These are phyloP conservation scores for Carettochelys insculpta DNA, from an alignment of 2,113 vertebrate species.

Conservation along the genomic window DNA sequence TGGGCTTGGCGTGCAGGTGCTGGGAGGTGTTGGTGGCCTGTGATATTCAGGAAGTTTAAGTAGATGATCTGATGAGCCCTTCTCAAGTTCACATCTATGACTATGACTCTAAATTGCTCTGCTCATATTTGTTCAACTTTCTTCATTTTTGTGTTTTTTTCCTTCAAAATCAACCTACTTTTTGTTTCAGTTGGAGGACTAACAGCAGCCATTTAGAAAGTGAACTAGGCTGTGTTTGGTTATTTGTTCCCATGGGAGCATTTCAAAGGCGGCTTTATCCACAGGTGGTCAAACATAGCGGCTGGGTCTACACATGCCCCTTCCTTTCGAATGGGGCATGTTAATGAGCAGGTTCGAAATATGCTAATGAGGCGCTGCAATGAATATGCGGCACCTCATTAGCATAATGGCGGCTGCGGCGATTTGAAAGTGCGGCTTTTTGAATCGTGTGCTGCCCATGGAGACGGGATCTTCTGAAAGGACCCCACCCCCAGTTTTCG, in stretches of 20 bases:
- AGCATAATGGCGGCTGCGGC: too few relatives aligned
- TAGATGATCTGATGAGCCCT: too few relatives aligned
- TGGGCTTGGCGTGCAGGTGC: too few relatives aligned
- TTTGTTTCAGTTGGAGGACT: conserved; percentile 35
- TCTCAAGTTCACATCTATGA: background rate
- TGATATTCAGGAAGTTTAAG: background rate
- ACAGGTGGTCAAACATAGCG: background rate
- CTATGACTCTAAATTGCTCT: background rate
- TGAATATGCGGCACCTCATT: too few relatives aligned
- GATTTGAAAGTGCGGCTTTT: too few relatives aligned
- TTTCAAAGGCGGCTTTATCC: background rate
- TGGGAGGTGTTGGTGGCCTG: background rate
- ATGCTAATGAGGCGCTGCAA: too few relatives aligned
- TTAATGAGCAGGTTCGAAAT: too few relatives aligned
- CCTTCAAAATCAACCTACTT: conserved; percentile 5
- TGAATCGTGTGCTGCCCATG: too few relatives aligned
- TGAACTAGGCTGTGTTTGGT: conserved; percentile 8
- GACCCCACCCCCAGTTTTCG: too few relatives aligned
- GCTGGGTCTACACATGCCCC: too few relatives aligned
- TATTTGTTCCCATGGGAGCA: background rate
- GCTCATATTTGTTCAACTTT: conserved; percentile 36
- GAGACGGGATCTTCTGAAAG: too few relatives aligned
- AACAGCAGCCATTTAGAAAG: background rate
- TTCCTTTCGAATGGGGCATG: too few relatives aligned
- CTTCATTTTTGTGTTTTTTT: conserved; percentile 19